phyloP scores from a whole-genome alignment of 2,797 vertebrate species.

The Pagetopsis macropterus region DNA sequence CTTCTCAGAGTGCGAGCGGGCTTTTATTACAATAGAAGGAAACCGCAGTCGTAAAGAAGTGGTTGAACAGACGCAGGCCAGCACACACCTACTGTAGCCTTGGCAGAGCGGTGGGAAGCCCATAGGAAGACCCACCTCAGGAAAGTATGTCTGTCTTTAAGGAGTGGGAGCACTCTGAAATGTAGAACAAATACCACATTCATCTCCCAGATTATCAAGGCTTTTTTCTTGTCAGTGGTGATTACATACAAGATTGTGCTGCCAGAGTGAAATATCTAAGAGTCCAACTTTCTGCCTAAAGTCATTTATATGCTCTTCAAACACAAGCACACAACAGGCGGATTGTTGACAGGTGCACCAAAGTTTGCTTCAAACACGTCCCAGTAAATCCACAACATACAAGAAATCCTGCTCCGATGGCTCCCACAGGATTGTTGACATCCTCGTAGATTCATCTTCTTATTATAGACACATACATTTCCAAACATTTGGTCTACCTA shows the following conservation, averaged over 20 bases:
- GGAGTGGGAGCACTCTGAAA: slow-evolving; percentile 58
- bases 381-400: slow-evolving; percentile 38
- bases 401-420: background rate
- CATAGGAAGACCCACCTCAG: slow-evolving; percentile 79
- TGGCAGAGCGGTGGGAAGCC: slow-evolving; percentile 62
- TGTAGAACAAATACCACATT: slow-evolving; percentile 35
- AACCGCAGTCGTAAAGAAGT: slow-evolving; percentile 48
- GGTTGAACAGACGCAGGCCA: slow-evolving; percentile 40
- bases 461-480: too few species aligned
- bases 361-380: slow-evolving; percentile 28
- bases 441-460: too few species aligned
- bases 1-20: slow-evolving; percentile 12
- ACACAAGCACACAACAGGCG: slow-evolving; percentile 5
- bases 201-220: slow-evolving; percentile 38
- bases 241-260: slow-evolving; percentile 22
- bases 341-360: slow-evolving; percentile 23
- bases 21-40: slow-evolving; percentile 72
- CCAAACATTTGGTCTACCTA: too few species aligned
- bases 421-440: too few species aligned
- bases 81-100: slow-evolving; percentile 41
- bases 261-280: slow-evolving; percentile 11
- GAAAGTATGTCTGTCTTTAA: slow-evolving; percentile 71
- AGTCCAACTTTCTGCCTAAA: slow-evolving; percentile 24
- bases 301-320: slow-evolving; percentile 26
- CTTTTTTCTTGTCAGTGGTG: slow-evolving; percentile 37